Conservation (phyloP, 2,888 invertebrate species). For the Hanleya hanleyi region DNA sequence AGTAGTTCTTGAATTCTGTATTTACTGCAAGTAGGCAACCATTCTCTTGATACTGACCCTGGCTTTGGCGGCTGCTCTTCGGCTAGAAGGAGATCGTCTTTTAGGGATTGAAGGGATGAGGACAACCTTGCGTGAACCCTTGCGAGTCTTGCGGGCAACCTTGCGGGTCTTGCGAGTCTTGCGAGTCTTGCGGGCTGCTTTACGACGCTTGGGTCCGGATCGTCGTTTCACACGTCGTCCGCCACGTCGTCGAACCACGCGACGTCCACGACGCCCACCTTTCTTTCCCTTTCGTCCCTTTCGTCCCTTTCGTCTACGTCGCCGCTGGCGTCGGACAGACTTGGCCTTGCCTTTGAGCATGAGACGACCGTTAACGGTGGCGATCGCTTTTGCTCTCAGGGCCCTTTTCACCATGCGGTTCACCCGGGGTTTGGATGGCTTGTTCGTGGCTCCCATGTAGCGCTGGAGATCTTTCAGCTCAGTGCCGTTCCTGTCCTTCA, state of each 20-base stretch:
- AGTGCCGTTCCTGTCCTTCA: background rate
- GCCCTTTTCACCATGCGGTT: constrained; percentile 3
- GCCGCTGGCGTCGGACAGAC: background rate
- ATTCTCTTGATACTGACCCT: background rate
- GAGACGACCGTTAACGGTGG: background rate
- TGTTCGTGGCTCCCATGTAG: background rate
- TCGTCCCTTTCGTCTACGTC: background rate
- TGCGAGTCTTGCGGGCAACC: background rate
- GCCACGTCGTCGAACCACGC: background rate
- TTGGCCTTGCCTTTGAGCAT: background rate
- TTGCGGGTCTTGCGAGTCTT: background rate
- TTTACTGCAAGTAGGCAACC: no score
- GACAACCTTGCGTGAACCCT: background rate
- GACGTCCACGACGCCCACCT: background rate
- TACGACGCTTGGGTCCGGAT: background rate
- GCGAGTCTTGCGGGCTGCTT: background rate
- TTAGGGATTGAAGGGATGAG: no score
- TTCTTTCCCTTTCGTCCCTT: background rate
- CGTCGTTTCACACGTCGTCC: background rate
- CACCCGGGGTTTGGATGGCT: background rate
- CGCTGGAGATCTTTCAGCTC: background rate
- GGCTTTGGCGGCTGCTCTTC: background rate
- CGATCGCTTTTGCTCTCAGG: background rate
- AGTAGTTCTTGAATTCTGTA: no score
- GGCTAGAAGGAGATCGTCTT: no score